phyloP scores from a whole-genome alignment of 2,113 vertebrate genomes.

The Tyto alba region DNA sequence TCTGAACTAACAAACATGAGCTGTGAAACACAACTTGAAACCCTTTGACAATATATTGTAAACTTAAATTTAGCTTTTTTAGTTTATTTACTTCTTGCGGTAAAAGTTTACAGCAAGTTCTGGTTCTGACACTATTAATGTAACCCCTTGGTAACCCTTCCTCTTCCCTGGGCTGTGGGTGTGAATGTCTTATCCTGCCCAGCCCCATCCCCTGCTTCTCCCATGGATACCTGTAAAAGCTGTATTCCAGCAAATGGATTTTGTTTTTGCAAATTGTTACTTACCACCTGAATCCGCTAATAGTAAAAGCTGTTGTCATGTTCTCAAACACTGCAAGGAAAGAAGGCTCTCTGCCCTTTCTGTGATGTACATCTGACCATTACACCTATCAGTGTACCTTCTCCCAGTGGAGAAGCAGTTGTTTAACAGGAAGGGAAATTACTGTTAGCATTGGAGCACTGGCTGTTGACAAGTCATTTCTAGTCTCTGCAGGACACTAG shows the following conservation, averaged over 20 bases:
- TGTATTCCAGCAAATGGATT: not conserved
- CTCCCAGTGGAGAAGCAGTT: not conserved
- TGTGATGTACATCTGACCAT: no score
- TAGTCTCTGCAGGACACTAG: not conserved
- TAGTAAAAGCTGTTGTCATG: not conserved
- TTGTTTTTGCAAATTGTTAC: not conserved
- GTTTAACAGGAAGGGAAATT: not conserved
- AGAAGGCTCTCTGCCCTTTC: not conserved
- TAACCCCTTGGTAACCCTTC: not conserved
- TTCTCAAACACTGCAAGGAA: not conserved
- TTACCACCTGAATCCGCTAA: not conserved
- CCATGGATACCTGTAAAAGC: not conserved
- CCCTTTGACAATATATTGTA: not conserved
- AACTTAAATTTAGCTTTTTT: not conserved
- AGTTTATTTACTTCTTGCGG: not conserved
- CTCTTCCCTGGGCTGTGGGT: not conserved
- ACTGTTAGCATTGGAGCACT: not conserved
- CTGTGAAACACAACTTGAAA: not conserved
- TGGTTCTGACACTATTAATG: not conserved
- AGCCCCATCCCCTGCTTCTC: not conserved
- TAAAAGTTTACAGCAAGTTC: not conserved
- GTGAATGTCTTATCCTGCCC: not conserved
- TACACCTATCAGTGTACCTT: not conserved
- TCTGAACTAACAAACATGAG: not conserved
- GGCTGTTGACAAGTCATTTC: not conserved